Conservation (phyloP, 2,888 invertebrate species). For the Polyploca ridens region DNA sequence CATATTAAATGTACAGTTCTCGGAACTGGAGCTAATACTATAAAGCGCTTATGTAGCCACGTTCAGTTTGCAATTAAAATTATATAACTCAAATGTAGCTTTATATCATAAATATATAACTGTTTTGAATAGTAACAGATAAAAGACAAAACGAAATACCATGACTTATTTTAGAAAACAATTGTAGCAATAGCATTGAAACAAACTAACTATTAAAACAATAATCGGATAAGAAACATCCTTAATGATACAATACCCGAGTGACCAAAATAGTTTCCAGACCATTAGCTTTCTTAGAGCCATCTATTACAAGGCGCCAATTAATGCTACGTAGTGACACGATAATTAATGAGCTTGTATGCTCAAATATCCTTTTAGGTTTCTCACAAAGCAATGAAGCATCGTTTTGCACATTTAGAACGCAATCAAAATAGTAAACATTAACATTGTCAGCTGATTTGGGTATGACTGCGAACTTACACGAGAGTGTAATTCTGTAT, state of each 20-base stretch:
- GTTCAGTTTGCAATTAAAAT: neutral
- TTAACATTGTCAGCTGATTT: constrained; percentile 9
- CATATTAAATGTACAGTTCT: neutral
- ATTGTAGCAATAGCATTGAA: neutral
- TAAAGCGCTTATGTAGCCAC: neutral
- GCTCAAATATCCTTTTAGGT: constrained; percentile 1
- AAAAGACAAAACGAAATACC: too few relatives aligned
- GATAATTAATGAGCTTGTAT: constrained; percentile 8
- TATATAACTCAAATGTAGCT: neutral
- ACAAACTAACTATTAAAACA: neutral
- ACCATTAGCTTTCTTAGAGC: constrained; percentile 5
- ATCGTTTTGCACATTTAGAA: neutral
- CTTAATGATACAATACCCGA: neutral
- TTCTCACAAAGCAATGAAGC: neutral
- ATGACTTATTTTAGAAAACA: too few relatives aligned
- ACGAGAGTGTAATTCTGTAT: too few relatives aligned
- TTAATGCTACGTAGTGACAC: constrained; percentile 3
- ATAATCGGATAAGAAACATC: neutral
- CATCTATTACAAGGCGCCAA: constrained; percentile 5
- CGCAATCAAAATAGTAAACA: constrained; percentile 14
- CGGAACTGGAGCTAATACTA: neutral
- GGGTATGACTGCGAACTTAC: constrained; percentile 18
- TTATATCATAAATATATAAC: neutral
- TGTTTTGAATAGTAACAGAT: too few relatives aligned
- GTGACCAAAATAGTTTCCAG: constrained; percentile 5